A percentile compares a stretch with the other conserved stretches of the same genome.
phyloP scores from a whole-genome alignment of 2,113 vertebrate species.

The Jaculus jaculus region DNA sequence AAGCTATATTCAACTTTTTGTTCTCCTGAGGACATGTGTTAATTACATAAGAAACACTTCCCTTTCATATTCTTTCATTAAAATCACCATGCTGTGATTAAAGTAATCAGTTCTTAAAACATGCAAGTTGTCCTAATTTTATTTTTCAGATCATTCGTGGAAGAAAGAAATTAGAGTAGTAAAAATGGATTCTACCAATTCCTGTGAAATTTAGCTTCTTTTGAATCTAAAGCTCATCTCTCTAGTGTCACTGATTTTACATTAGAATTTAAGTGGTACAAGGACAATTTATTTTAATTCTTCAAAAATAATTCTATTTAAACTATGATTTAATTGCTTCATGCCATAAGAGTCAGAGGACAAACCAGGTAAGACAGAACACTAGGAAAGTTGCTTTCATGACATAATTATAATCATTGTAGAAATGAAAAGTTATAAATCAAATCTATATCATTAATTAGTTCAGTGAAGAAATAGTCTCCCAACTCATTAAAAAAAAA shows the following conservation, averaged over 20 bases:
- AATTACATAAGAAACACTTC: conserved; percentile 76
- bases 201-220: conserved; percentile 46
- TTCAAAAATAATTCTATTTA: conserved; percentile 34
- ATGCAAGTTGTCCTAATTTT: conserved; percentile 70
- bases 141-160: conserved; percentile 63
- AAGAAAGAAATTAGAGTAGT: conserved; percentile 58
- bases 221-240: conserved; percentile 3
- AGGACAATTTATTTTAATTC: conserved; percentile 21
- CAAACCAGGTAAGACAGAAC: conserved; percentile 20
- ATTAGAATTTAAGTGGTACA: conserved; percentile 23
- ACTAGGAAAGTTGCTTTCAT: conserved; percentile 48
- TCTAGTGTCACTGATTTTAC: not conserved
- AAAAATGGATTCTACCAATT: conserved; percentile 57
- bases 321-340: conserved; percentile 50
- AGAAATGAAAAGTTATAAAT: conserved; percentile 48
- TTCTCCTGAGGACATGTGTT: conserved; percentile 75
- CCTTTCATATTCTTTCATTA: conserved; percentile 78
- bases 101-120: conserved; percentile 71
- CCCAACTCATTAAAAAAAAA: conserved; percentile 28
- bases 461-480: conserved; percentile 42
- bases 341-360: not conserved
- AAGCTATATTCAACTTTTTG: conserved; percentile 66
- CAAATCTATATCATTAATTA: conserved; percentile 41
- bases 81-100: conserved; percentile 79
- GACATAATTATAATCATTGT: conserved; percentile 43